Evolutionary conservation across 2,113 vertebrate species (phyloP).

Genomic region (Sorex fumeus): DNA sequence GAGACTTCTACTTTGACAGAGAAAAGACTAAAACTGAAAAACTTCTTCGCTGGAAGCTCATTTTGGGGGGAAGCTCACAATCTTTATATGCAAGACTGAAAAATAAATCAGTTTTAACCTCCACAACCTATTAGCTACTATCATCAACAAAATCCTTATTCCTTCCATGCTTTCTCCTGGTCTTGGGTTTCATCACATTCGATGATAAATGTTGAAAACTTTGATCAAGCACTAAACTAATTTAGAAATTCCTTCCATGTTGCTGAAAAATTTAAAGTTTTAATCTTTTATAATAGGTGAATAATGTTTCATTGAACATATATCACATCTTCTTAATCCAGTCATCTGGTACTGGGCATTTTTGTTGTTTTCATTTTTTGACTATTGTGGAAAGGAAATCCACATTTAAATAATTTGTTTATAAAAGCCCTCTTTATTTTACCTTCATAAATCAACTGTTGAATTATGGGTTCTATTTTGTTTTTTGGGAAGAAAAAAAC

Average conservation of each 20-base stretch:
- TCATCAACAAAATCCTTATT: slow-evolving; percentile 38
- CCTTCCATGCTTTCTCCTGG: slow-evolving; percentile 36
- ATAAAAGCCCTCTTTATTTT: background rate
- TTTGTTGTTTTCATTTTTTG: too few species aligned
- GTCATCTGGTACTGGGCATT: too few species aligned
- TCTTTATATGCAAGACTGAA: slow-evolving; percentile 58
- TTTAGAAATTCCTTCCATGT: too few species aligned
- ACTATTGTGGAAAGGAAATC: too few species aligned
- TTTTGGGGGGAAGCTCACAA: slow-evolving; percentile 63
- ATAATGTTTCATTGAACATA: too few species aligned
- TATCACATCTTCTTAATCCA: too few species aligned
- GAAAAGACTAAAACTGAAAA: slow-evolving; percentile 68
- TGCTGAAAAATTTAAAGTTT: too few species aligned
- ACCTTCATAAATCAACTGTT: background rate
- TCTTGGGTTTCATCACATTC: slow-evolving; percentile 53
- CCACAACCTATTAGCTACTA: background rate
- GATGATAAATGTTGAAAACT: slow-evolving; percentile 36
- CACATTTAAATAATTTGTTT: slow-evolving; percentile 39
- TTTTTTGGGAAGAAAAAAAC: background rate
- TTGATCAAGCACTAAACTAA: too few species aligned
- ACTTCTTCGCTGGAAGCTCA: slow-evolving; percentile 55
- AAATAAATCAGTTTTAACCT: slow-evolving; percentile 43
- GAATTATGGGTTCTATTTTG: background rate
- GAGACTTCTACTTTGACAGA: slow-evolving; percentile 58
- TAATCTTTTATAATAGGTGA: too few species aligned